phyloP scores from a whole-genome alignment of 1,140 invertebrate species.

The Alviniconcha marisindica region DNA sequence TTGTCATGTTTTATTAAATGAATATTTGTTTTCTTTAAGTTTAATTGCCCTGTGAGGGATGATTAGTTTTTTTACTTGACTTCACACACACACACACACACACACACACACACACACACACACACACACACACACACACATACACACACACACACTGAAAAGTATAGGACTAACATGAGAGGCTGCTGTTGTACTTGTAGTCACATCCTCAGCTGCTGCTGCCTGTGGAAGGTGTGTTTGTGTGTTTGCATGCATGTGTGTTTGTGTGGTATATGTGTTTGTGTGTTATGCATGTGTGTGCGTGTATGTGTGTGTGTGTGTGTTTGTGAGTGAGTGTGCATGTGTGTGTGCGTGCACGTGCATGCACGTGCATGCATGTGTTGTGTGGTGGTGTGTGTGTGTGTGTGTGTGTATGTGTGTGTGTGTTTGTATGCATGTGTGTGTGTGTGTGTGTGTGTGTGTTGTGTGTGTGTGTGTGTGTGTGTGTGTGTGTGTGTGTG shows the following conservation, averaged over 20 bases:
- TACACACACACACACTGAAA: neutral
- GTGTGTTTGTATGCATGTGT: neutral
- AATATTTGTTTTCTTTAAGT: neutral
- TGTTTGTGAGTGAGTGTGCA: slow-evolving; percentile 16
- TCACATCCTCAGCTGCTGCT: no score
- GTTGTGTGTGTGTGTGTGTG: neutral
- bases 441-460: neutral
- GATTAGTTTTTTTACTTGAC: no score
- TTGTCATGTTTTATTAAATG: neutral
- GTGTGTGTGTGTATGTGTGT: slow-evolving; percentile 9
- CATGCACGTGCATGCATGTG: slow-evolving; percentile 7
- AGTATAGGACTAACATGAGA: neutral
- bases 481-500: neutral
- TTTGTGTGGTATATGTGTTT: slow-evolving; percentile 16
- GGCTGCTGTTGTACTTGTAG: no score
- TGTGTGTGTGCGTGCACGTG: slow-evolving; percentile 16
- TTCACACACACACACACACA: neutral
- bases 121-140: neutral
- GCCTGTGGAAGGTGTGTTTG: no score
- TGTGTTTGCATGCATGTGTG: neutral
- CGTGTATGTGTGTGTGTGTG: slow-evolving; percentile 17
- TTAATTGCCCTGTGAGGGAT: neutral
- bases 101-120: neutral
- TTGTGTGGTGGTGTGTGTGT: slow-evolving; percentile 23
- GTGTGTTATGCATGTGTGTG: neutral